Evolutionary conservation across 2,113 vertebrate genomes (phyloP).

Genomic region (Cairina moschata): DNA sequence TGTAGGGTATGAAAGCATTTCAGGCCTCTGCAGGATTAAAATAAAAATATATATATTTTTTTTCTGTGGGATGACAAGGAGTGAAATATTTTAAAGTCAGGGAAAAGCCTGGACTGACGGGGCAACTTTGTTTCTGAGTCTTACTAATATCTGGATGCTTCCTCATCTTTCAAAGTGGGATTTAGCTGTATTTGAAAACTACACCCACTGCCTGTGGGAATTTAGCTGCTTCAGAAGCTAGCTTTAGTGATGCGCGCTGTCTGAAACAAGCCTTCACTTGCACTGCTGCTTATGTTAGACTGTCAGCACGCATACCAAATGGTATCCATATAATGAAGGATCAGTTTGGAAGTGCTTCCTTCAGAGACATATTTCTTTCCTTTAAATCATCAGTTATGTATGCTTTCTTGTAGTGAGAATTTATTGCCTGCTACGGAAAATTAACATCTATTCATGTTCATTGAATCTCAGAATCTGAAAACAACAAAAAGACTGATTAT

Average conservation of each 20-base stretch:
- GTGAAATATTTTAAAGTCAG: background rate
- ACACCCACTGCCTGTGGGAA: background rate
- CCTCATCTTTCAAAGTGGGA: conserved; percentile 2
- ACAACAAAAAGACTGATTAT: background rate
- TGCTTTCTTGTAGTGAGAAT: background rate
- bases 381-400: background rate
- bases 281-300: background rate
- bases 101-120: background rate
- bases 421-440: background rate
- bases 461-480: background rate
- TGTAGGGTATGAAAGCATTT: background rate
- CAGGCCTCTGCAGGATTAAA: background rate
- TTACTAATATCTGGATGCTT: background rate
- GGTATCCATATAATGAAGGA: background rate
- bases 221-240: background rate
- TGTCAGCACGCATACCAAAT: background rate
- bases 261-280: conserved; percentile 22
- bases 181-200: background rate
- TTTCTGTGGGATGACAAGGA: background rate
- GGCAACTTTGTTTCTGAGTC: background rate
- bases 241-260: background rate
- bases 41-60: background rate
- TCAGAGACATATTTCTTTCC: background rate
- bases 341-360: background rate
- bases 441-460: background rate